These are phyloP conservation scores for Camponotus vicinus DNA, from an alignment of 1,140 invertebrate genomes.

Conservation along the genomic window DNA sequence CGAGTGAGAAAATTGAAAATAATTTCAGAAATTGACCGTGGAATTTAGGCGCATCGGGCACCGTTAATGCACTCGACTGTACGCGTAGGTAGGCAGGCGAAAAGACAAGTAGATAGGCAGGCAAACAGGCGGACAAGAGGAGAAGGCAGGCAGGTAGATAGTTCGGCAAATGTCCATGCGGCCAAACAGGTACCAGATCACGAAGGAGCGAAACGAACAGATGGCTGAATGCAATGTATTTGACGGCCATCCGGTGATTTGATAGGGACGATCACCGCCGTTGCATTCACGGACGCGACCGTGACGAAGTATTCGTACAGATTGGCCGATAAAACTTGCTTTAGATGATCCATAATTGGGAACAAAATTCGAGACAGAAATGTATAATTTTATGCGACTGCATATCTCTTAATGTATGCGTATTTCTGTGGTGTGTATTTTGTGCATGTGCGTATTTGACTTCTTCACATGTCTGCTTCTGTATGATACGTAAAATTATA, in stretches of 20 bases:
- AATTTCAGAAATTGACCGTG: no score
- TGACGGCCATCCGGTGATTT: constrained; percentile 35
- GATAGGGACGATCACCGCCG: constrained; percentile 27
- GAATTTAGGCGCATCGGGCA: not conserved
- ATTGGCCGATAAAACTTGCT: not conserved
- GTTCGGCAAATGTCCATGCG: not conserved
- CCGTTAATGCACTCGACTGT: not conserved
- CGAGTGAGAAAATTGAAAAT: not conserved
- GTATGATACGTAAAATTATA: no score
- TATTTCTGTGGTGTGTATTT: no score
- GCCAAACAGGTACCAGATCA: constrained; percentile 30
- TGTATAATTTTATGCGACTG: no score
- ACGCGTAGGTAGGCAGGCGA: constrained; percentile 39
- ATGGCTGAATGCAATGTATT: constrained; percentile 35
- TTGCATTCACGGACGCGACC: not conserved
- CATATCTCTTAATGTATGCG: no score
- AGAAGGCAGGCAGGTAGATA: constrained; percentile 35
- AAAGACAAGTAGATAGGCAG: constrained; percentile 30
- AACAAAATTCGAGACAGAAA: no score
- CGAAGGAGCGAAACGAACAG: constrained; percentile 24
- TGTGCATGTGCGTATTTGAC: not conserved
- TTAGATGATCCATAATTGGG: no score
- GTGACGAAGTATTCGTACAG: constrained; percentile 5
- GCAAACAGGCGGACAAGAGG: constrained; percentile 7
- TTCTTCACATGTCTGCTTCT: no score